Conservation (phyloP, 2,113 vertebrate species). For the Cyrtonyx montezumae region DNA sequence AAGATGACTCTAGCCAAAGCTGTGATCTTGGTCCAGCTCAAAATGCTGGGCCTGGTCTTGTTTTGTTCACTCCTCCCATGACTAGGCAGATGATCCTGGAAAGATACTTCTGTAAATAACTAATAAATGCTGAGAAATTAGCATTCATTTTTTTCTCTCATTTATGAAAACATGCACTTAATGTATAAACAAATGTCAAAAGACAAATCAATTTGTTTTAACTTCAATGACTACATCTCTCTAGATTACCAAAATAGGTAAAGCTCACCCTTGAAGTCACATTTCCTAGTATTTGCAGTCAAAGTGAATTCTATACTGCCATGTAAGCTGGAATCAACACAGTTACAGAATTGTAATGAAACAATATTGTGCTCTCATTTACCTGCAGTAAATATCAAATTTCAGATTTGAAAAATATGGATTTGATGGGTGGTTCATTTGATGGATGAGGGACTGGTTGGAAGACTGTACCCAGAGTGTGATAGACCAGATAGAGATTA, state of each 20-base stretch:
- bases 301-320: background rate
- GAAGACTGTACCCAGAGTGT: background rate
- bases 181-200: background rate
- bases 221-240: background rate
- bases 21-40: background rate
- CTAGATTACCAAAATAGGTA: background rate
- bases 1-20: background rate
- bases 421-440: too few relatives aligned
- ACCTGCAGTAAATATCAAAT: too few relatives aligned
- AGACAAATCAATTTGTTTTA: background rate
- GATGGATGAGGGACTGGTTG: background rate
- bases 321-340: background rate
- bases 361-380: background rate
- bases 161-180: background rate
- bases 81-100: background rate
- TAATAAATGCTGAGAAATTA: background rate
- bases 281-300: background rate
- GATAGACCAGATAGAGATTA: too few relatives aligned
- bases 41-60: background rate
- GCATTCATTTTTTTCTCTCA: background rate
- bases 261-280: background rate
- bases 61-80: accelerated
- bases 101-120: background rate
- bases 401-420: background rate
- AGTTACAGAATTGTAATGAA: background rate